Percentiles rank a stretch among this genome's conserved stretches.
Evolutionary conservation across 1,140 invertebrate species (phyloP).

Genomic region (Drosophila fuyamai): DNA sequence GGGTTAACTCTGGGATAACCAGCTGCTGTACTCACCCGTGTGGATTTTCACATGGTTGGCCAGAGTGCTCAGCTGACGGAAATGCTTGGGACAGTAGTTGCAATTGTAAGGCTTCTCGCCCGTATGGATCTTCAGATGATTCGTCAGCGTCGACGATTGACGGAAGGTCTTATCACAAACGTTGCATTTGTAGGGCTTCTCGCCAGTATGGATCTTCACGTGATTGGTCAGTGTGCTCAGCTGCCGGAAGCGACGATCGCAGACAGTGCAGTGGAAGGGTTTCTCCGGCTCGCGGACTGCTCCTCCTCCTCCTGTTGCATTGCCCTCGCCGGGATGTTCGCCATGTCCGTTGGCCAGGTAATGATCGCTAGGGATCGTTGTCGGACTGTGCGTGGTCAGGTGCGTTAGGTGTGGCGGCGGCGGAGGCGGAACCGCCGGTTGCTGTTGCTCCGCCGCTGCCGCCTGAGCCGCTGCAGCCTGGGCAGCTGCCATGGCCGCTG

Average conservation of each 20-base stretch:
- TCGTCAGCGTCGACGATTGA: slow-evolving; percentile 84
- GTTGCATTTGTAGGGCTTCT: slow-evolving; percentile 84
- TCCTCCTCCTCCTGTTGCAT: slow-evolving; percentile 28
- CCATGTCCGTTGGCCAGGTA: slow-evolving; percentile 75
- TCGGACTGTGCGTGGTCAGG: slow-evolving; percentile 71
- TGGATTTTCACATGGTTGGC: slow-evolving; percentile 84
- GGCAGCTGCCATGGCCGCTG: slow-evolving; percentile 80
- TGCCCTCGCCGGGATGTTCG: slow-evolving; percentile 55
- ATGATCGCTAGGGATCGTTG: slow-evolving; percentile 56
- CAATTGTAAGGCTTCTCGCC: slow-evolving; percentile 84
- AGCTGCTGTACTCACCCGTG: slow-evolving; percentile 62
- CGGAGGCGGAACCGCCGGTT: slow-evolving; percentile 37
- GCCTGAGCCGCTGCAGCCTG: slow-evolving; percentile 81
- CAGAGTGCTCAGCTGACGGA: slow-evolving; percentile 82
- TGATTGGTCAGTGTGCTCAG: slow-evolving; percentile 84
- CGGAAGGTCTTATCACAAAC: slow-evolving; percentile 84
- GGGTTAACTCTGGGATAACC: neutral
- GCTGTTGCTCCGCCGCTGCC: slow-evolving; percentile 78
- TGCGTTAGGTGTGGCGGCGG: slow-evolving; percentile 68
- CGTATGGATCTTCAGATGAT: slow-evolving; percentile 84
- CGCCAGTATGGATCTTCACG: slow-evolving; percentile 84
- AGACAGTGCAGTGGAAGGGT: slow-evolving; percentile 84
- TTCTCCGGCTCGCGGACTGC: slow-evolving; percentile 70
- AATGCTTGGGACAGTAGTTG: slow-evolving; percentile 84
- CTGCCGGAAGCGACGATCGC: slow-evolving; percentile 83